These are phyloP conservation scores for Oncopodura yosiiana DNA, from an alignment of 1,140 invertebrate genomes.

Conservation along the genomic window DNA sequence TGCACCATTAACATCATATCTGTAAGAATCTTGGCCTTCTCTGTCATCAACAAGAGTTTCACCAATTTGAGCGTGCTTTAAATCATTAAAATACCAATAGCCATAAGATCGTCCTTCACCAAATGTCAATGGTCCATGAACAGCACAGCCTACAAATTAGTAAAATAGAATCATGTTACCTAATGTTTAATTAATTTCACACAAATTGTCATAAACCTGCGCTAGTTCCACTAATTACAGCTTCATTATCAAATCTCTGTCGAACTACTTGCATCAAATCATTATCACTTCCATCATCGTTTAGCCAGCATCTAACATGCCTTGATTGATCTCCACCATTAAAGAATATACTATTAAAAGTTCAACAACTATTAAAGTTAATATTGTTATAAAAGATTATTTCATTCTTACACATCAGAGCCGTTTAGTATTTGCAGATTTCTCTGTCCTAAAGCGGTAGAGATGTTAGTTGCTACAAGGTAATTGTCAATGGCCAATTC, in stretches of 20 bases:
- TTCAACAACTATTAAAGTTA: background rate
- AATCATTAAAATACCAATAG: conserved; percentile 20
- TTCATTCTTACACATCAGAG: conserved; percentile 15
- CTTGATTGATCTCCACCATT: conserved; percentile 23
- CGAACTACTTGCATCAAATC: conserved; percentile 12
- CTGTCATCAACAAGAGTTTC: conserved; percentile 13
- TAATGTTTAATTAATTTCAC: too few species aligned
- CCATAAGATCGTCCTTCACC: conserved; percentile 18
- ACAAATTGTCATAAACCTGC: too few species aligned
- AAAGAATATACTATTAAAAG: conserved; percentile 15
- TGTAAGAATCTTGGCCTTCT: conserved; percentile 2
- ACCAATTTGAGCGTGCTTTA: conserved; percentile 10
- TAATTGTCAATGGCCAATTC: conserved; percentile 19
- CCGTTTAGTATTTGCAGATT: conserved; percentile 8
- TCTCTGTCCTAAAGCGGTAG: conserved; percentile 3
- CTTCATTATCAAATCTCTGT: background rate
- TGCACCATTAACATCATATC: conserved; percentile 13
- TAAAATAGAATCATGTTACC: too few species aligned
- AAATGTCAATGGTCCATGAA: conserved; percentile 7
- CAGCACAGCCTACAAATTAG: too few species aligned
- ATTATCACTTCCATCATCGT: conserved; percentile 16
- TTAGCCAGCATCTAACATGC: conserved; percentile 15
- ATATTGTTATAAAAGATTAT: background rate
- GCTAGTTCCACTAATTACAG: conserved; percentile 10
- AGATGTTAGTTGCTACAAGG: background rate